phyloP scores from a whole-genome alignment of 2,113 vertebrate species.

The Odocoileus virginianus region DNA sequence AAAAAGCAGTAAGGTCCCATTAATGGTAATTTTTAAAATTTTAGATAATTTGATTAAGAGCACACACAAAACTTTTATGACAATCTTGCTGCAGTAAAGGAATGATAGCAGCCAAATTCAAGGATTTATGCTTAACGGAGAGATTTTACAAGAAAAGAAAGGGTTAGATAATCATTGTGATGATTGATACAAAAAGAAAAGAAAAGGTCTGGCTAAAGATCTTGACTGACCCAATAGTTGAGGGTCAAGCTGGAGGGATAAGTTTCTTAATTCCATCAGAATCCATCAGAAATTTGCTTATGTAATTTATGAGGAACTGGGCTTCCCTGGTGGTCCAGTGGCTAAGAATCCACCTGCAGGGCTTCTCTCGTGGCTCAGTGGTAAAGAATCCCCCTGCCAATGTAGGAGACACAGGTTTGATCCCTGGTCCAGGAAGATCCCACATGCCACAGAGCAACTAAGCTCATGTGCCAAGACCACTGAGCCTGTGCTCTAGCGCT shows the following conservation, averaged over 20 bases:
- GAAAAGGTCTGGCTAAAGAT: background rate
- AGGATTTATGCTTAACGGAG: background rate
- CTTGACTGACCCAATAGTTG: background rate
- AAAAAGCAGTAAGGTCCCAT: background rate
- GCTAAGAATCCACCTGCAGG: background rate
- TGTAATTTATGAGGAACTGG: background rate
- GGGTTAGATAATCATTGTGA: background rate
- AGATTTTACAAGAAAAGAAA: background rate
- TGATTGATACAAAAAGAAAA: background rate
- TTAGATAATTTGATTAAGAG: background rate
- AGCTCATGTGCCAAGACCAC: background rate
- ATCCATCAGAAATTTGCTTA: background rate
- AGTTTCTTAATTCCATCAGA: background rate
- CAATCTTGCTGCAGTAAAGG: background rate
- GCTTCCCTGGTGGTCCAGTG: background rate
- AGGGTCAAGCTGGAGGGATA: background rate
- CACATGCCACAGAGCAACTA: background rate
- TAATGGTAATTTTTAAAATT: background rate
- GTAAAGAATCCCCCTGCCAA: background rate
- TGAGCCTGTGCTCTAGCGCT: background rate
- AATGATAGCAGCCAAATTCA: background rate
- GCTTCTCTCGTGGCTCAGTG: background rate
- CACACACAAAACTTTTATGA: background rate
- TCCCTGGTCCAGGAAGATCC: background rate
- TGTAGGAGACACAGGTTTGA: background rate